These are phyloP conservation scores for Zeuzera pyrina DNA, from an alignment of 2,888 invertebrate species.

Conservation along the genomic window DNA sequence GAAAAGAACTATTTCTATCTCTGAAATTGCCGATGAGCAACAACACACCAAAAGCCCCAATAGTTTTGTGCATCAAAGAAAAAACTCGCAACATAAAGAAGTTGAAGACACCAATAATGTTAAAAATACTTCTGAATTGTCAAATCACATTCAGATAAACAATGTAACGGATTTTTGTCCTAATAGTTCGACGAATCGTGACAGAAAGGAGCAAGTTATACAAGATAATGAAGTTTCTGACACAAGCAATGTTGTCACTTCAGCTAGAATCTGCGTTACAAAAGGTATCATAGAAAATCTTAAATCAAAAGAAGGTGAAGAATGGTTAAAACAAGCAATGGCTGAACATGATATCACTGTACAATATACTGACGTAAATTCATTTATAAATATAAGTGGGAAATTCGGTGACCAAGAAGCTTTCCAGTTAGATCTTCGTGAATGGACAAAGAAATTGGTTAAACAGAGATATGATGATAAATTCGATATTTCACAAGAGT, in stretches of 20 bases:
- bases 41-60: conserved; percentile 22
- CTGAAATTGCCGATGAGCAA: conserved; percentile 22
- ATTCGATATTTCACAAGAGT: neutral
- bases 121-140: conserved; percentile 1
- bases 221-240: conserved; percentile 65
- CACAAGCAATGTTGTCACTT: conserved; percentile 47
- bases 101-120: conserved; percentile 6
- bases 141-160: conserved; percentile 22
- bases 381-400: conserved; percentile 64
- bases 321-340: conserved; percentile 48
- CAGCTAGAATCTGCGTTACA: conserved; percentile 65
- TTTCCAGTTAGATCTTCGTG: conserved; percentile 61
- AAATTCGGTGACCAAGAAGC: conserved; percentile 59
- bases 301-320: conserved; percentile 53
- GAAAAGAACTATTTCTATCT: conserved; percentile 29
- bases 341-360: conserved; percentile 43
- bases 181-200: conserved; percentile 39
- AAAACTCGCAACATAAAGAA: conserved; percentile 21
- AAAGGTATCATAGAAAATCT: conserved; percentile 59
- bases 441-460: conserved; percentile 34
- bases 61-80: conserved; percentile 20
- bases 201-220: conserved; percentile 52
- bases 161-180: conserved; percentile 42
- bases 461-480: conserved; percentile 8
- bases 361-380: conserved; percentile 38